phyloP scores from a whole-genome alignment of 2,797 vertebrate species.

The Phyllotis vaccarum region DNA sequence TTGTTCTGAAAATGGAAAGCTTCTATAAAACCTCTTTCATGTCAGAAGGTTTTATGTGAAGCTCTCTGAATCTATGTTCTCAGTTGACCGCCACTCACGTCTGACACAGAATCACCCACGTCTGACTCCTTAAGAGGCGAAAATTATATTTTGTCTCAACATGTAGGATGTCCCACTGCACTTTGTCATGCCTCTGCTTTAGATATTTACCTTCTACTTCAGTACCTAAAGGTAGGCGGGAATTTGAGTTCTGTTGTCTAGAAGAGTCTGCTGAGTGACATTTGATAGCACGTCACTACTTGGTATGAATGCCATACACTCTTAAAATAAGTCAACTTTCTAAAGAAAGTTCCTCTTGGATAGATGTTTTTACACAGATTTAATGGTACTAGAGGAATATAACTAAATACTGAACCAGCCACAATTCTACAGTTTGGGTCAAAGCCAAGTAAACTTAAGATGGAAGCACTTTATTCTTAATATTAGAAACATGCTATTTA shows the following conservation, averaged over 20 bases:
- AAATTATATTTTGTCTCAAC: background rate
- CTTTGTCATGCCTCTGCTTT: background rate
- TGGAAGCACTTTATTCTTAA: conserved; percentile 48
- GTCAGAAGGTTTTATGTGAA: background rate
- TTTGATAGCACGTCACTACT: background rate
- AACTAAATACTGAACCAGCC: conserved; percentile 9
- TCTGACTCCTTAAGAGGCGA: background rate
- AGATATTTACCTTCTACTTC: background rate
- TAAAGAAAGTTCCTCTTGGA: conserved; percentile 63
- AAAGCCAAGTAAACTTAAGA: conserved; percentile 40
- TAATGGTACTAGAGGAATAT: conserved; percentile 54
- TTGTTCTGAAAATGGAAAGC: background rate
- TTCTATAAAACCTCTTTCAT: background rate
- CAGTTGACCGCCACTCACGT: fast-evolving
- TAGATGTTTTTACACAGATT: conserved; percentile 57
- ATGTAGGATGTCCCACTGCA: fast-evolving
- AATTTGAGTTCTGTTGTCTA: background rate
- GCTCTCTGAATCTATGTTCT: background rate
- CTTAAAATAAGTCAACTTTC: conserved; percentile 57
- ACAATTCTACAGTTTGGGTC: background rate
- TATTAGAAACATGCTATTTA: conserved; percentile 45
- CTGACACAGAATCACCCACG: too few relatives aligned
- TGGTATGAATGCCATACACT: background rate
- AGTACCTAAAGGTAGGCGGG: background rate
- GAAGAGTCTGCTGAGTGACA: background rate